Evolutionary conservation across 2,888 invertebrate genomes (phyloP).

Genomic region (Nezara viridula): DNA sequence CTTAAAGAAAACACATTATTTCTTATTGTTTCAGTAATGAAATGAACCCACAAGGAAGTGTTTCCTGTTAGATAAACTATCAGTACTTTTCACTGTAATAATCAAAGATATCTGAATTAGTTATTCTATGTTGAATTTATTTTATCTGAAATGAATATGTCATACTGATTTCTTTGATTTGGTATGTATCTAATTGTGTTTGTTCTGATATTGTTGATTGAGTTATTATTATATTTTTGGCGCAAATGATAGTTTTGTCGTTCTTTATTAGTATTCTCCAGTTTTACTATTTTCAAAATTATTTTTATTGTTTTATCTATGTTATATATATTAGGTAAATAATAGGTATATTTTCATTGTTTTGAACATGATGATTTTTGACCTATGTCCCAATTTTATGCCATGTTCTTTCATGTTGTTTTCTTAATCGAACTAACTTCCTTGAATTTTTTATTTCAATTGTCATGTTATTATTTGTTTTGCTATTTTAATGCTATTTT

Average conservation of each 20-base stretch:
- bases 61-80: conserved; percentile 22
- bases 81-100: background rate
- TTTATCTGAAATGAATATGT: no score
- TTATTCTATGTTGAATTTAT: background rate
- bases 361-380: no score
- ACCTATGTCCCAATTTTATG: no score
- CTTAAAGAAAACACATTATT: background rate
- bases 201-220: background rate
- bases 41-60: background rate
- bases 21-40: background rate
- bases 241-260: no score
- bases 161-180: background rate
- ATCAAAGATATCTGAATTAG: background rate
- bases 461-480: no score
- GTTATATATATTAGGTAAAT: no score
- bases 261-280: background rate
- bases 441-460: no score
- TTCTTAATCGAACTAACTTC: no score
- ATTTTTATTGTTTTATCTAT: background rate
- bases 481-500: no score
- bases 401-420: no score
- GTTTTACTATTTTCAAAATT: background rate
- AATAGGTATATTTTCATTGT: no score
- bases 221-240: no score
- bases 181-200: background rate